Evolutionary conservation across 2,113 vertebrate genomes (phyloP).

Genomic region (Sorex fumeus): DNA sequence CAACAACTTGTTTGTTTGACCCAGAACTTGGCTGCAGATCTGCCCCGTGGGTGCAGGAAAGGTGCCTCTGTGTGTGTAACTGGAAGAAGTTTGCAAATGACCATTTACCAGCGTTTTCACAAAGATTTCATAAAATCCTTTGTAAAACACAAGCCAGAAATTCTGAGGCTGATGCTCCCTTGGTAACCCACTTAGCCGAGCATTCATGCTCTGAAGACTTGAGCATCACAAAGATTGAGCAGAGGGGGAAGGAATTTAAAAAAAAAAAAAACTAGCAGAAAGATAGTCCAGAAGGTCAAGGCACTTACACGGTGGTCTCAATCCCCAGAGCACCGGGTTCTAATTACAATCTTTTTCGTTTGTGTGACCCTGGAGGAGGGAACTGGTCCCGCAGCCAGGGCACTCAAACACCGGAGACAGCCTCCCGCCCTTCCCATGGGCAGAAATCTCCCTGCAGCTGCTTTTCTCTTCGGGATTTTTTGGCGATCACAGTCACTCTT

Average conservation of each 20-base stretch:
- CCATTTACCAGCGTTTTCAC: neutral
- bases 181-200: neutral
- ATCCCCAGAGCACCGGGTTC: neutral
- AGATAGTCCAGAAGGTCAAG: too few species aligned
- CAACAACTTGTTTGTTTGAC: too few species aligned
- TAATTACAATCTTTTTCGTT: neutral
- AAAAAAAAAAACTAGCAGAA: too few species aligned
- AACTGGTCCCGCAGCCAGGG: too few species aligned
- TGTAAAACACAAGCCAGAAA: neutral
- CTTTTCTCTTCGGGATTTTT: slow-evolving; percentile 15
- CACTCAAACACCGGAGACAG: neutral
- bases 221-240: neutral
- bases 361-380: neutral
- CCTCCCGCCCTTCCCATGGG: neutral
- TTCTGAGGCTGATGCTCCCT: too few species aligned
- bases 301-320: too few species aligned
- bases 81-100: neutral
- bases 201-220: neutral
- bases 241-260: neutral
- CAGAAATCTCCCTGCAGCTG: neutral
- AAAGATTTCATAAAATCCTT: neutral
- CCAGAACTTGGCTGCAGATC: neutral
- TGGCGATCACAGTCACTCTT: slow-evolving; percentile 1
- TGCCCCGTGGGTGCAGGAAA: neutral
- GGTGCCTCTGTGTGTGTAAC: too few species aligned